Evolutionary conservation across 2,888 invertebrate genomes (phyloP).

Genomic region (Trilocha varians): DNA sequence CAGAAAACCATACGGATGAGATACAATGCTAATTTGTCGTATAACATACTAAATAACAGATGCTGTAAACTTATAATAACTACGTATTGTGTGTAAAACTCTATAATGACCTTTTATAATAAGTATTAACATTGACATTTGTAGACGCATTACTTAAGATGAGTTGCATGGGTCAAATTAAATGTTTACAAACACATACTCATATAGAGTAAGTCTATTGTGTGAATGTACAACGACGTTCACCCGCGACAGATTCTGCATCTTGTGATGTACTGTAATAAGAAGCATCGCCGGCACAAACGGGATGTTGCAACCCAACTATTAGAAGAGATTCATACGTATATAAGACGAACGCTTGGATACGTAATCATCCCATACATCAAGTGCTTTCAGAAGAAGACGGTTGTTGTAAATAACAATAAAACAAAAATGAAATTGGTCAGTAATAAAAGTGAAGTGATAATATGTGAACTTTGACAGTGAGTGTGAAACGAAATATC

Average conservation of each 20-base stretch:
- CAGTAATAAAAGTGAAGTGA: constrained; percentile 31
- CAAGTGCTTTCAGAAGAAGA: constrained; percentile 41
- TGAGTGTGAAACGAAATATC: constrained; percentile 7
- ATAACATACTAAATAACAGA: constrained; percentile 1
- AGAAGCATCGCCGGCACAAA: constrained; percentile 33
- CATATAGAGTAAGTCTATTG: constrained; percentile 15
- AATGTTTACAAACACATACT: constrained; percentile 35
- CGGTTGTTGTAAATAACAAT: constrained; percentile 35
- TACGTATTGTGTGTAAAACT: constrained; percentile 11
- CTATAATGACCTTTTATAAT: constrained; percentile 40
- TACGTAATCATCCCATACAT: constrained; percentile 58
- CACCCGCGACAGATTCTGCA: constrained; percentile 26
- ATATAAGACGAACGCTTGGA: constrained; percentile 61
- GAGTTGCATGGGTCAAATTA: constrained; percentile 37
- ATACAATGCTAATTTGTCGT: constrained; percentile 1
- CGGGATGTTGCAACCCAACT: constrained; percentile 52
- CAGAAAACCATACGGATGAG: neutral
- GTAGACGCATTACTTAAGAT: constrained; percentile 40
- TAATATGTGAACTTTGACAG: constrained; percentile 23
- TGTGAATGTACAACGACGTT: constrained; percentile 14
- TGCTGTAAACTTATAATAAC: constrained; percentile 4
- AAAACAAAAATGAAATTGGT: constrained; percentile 60
- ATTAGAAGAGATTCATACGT: constrained; percentile 59
- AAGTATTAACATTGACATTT: constrained; percentile 58
- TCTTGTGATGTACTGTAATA: constrained; percentile 35